These are phyloP conservation scores for Pseudocheirus occidentalis DNA, from an alignment of 2,797 vertebrate species.

Conservation along the genomic window DNA sequence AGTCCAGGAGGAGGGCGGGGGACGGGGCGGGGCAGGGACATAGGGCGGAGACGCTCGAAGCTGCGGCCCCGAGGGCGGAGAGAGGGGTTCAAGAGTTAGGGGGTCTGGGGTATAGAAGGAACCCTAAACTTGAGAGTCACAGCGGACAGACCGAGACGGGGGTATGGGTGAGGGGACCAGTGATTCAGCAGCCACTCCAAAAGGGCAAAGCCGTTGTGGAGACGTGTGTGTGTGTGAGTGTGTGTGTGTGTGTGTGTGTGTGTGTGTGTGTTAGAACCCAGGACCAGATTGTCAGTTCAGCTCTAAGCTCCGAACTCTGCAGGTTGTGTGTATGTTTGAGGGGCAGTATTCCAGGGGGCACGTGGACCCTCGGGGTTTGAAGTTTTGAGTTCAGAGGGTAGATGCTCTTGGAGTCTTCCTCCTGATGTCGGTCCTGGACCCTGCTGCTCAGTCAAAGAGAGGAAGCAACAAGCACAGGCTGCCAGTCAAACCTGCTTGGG, in stretches of 20 bases:
- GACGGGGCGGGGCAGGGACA: slow-evolving; percentile 58
- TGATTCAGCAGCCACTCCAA: not conserved
- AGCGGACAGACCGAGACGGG: not conserved
- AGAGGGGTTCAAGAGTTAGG: not conserved
- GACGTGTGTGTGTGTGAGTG: not conserved
- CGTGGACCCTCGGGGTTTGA: not conserved
- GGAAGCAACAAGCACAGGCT: not conserved
- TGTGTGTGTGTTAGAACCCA: not conserved
- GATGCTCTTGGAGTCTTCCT: not conserved
- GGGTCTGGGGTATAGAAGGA: not conserved
- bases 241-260: not conserved
- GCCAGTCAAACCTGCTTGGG: not conserved
- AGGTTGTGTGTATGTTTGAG: not conserved
- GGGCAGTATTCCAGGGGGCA: not conserved
- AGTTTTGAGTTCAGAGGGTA: not conserved
- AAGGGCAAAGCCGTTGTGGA: not conserved
- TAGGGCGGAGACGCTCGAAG: slow-evolving; percentile 68
- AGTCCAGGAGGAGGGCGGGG: slow-evolving; percentile 67
- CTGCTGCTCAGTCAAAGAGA: not conserved
- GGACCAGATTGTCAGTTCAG: not conserved
- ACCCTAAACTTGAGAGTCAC: not conserved
- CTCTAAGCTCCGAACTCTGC: not conserved
- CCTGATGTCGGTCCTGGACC: not conserved
- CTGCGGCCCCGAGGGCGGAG: not conserved
- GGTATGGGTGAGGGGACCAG: not conserved